Evolutionary conservation across 1,140 invertebrate genomes (phyloP).

Genomic region (Saxidomus purpurata): DNA sequence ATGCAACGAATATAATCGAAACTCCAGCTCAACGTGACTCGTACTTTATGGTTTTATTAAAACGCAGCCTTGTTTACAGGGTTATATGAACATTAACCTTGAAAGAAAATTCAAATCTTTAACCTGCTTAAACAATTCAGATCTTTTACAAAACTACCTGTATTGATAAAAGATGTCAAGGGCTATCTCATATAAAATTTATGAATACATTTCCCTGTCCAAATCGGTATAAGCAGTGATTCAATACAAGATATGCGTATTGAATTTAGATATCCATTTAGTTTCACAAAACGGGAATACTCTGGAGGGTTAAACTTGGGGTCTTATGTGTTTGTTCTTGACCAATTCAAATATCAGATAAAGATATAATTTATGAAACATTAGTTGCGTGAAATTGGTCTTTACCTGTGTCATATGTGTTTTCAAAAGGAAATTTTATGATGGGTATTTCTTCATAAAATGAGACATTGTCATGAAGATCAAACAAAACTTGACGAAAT

Average conservation of each 20-base stretch:
- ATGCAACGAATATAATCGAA: too few species aligned
- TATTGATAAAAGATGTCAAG: not conserved
- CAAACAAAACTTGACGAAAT: not conserved
- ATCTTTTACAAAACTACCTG: not conserved
- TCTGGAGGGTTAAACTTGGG: not conserved
- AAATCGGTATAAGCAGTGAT: not conserved
- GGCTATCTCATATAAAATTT: not conserved
- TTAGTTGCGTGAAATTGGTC: constrained; percentile 10
- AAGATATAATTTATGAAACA: constrained; percentile 7
- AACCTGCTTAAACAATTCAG: not conserved
- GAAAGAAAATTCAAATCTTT: not conserved
- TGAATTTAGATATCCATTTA: constrained; percentile 21
- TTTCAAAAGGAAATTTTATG: constrained; percentile 4
- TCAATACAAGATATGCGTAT: constrained; percentile 11
- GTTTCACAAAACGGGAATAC: not conserved
- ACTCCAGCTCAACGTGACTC: too few species aligned
- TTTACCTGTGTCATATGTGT: not conserved
- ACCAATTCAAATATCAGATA: constrained; percentile 2
- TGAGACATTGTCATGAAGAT: not conserved
- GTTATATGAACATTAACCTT: too few species aligned
- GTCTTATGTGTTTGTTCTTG: not conserved
- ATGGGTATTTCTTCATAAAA: not conserved
- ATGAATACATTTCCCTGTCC: constrained; percentile 19
- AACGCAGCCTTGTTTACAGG: too few species aligned
- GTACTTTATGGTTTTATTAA: too few species aligned